Evolutionary conservation across 1,140 invertebrate genomes (phyloP), one percentile per base, ranked within the genome.

Genomic region (Heterodera carotae): DNA sequence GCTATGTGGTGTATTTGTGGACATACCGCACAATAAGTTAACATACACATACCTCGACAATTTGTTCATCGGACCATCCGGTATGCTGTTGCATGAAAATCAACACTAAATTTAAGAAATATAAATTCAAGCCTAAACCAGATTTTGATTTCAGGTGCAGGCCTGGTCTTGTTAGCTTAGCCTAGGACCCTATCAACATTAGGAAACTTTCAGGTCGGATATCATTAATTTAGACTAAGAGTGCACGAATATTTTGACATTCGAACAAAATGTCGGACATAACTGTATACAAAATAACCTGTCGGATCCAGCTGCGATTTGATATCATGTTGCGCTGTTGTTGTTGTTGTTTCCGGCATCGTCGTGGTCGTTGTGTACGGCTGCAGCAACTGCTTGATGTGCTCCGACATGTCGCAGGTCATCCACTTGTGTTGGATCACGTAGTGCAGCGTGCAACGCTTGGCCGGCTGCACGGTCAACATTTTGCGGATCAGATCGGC

Each of bases 61-160:
- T 88, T 72, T 86, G 80, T 31, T 86, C 85, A 67, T 88, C 85
- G 8, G 80, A 79, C 86, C 86, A 86, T 34, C 85, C 86, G 7
- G 84, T 88, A 77, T 85, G 85, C 34, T 87, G 85, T 66, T 86
- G 84, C 84, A 85, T 86, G 67, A 85, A 84, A 33, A 85, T 67
- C 39, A 81, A 33, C n/a, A 81, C 80, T 64, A 56, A 59, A 71
- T 18, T 70, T 33, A 0, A 70, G n/a, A 70, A 53, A 34, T 43
- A 43, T 43, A 33, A 67, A 67, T 33, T 70, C 1, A 48, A 43
- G 8, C n/a, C n/a, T n/a, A n/a, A n/a, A n/a, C n/a, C n/a, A n/a
- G n/a, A n/a, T n/a, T n/a, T n/a, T n/a, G n/a, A n/a, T n/a, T n/a
- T n/a, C n/a, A n/a, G n/a, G n/a, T n/a, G n/a, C n/a, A n/a, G n/a